Evolutionary conservation across 30 jellyfish, hydroid and myxozoan species (phyloP).

Genomic region (Catostylus mosaicus): DNA sequence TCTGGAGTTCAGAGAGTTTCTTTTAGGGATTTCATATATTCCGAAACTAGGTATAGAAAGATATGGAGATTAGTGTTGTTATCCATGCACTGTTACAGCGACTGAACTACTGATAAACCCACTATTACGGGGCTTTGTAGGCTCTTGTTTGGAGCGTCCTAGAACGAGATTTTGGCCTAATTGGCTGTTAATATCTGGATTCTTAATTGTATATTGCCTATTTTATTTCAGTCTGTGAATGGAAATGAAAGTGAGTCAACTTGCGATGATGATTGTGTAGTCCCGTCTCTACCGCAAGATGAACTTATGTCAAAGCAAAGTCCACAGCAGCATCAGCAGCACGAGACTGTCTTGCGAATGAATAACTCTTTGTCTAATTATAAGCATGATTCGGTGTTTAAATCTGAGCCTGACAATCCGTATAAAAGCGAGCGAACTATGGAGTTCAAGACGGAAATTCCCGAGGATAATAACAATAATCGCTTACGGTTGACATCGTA

Average conservation of each 20-base stretch:
- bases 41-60: no score
- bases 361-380: slow-evolving; percentile 47
- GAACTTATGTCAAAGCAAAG: slow-evolving; percentile 57
- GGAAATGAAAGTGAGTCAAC: slow-evolving; percentile 75
- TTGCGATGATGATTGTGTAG: slow-evolving; percentile 71
- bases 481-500: slow-evolving; percentile 42
- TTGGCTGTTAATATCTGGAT: neutral
- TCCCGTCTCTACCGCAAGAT: slow-evolving; percentile 69
- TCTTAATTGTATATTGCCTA: neutral
- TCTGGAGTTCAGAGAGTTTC: no score
- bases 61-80: no score
- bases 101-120: no score
- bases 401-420: slow-evolving; percentile 29
- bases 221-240: slow-evolving; percentile 43
- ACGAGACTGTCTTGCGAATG: slow-evolving; percentile 67
- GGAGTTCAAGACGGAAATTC: slow-evolving; percentile 79
- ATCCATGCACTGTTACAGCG: no score
- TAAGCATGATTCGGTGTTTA: slow-evolving; percentile 42
- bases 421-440: slow-evolving; percentile 49
- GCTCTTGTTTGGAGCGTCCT: no score
- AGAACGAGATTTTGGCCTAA: no score
- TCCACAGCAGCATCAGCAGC: slow-evolving; percentile 74
- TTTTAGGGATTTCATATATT: no score
- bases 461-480: slow-evolving; percentile 52
- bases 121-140: no score